phyloP scores from a whole-genome alignment of 2,113 vertebrate genomes.

The Microtus ochrogaster region DNA sequence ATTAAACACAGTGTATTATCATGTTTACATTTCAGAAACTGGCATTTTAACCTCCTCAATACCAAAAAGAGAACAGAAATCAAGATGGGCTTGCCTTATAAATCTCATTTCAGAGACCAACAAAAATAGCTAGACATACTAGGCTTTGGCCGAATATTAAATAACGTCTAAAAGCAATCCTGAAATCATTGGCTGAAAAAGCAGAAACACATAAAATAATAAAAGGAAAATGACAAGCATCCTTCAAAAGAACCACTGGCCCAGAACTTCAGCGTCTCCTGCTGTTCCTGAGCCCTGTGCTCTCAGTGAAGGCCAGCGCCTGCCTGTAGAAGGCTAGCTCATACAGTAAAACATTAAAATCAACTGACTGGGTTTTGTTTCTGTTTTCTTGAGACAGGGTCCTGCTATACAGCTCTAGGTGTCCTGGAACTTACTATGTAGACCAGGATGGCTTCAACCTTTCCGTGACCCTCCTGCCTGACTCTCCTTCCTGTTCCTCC shows the following conservation, averaged over 20 bases:
- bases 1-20: slow-evolving; percentile 65
- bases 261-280: background rate
- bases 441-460: background rate
- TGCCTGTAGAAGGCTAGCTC: background rate
- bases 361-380: background rate
- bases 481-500: background rate
- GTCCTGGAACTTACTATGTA: background rate
- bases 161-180: slow-evolving; percentile 41
- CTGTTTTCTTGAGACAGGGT: background rate
- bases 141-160: slow-evolving; percentile 32
- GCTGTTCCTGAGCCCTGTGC: background rate
- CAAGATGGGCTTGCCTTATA: slow-evolving; percentile 55
- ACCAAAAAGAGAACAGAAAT: slow-evolving; percentile 79
- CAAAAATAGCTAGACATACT: background rate
- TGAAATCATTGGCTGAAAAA: slow-evolving; percentile 39
- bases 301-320: background rate
- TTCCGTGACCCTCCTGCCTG: background rate
- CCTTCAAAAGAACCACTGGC: slow-evolving; percentile 1
- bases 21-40: slow-evolving; percentile 74
- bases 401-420: background rate
- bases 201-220: slow-evolving; percentile 23
- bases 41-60: slow-evolving; percentile 74
- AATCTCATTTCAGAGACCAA: slow-evolving; percentile 57
- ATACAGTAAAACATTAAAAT: background rate
- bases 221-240: background rate